Evolutionary conservation across 2,888 invertebrate genomes (phyloP).

Genomic region (Phortica okadai): DNA sequence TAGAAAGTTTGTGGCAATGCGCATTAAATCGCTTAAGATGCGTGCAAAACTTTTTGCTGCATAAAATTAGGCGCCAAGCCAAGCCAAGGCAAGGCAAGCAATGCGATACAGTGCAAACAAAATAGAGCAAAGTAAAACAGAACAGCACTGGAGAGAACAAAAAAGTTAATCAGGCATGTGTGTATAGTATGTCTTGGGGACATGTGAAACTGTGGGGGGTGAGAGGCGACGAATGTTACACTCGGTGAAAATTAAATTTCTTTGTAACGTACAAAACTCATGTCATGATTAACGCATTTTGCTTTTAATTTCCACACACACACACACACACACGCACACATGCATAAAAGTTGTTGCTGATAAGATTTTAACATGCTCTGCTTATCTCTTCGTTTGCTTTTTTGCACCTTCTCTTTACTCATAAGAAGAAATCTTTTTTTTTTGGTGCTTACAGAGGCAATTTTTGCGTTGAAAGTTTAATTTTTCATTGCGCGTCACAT

Average conservation of each 20-base stretch:
- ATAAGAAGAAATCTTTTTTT: background rate
- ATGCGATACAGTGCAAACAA: background rate
- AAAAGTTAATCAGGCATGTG: background rate
- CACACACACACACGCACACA: slow-evolving; percentile 36
- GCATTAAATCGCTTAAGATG: slow-evolving; percentile 55
- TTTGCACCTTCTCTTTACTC: background rate
- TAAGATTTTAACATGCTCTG: slow-evolving; percentile 30
- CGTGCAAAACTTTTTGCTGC: slow-evolving; percentile 68
- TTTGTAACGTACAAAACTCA: slow-evolving; percentile 48
- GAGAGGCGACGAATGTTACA: background rate
- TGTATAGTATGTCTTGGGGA: background rate
- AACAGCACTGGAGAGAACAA: background rate
- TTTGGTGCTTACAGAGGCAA: background rate
- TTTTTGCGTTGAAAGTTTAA: slow-evolving; percentile 23
- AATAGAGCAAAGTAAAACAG: background rate
- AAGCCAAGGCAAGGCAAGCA: too few relatives aligned
- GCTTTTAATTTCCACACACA: slow-evolving; percentile 62
- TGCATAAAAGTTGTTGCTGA: slow-evolving; percentile 25
- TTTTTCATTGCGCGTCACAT: slow-evolving; percentile 14
- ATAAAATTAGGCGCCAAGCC: slow-evolving; percentile 50
- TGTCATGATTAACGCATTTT: slow-evolving; percentile 67
- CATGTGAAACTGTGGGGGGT: background rate
- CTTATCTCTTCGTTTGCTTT: background rate
- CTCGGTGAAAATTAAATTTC: slow-evolving; percentile 63
- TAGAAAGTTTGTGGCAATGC: slow-evolving; percentile 8